A percentile compares a stretch with the other conserved stretches of the same genome.
Conservation (phyloP, 2,888 invertebrate species). For the Crossocerus cetratus region DNA sequence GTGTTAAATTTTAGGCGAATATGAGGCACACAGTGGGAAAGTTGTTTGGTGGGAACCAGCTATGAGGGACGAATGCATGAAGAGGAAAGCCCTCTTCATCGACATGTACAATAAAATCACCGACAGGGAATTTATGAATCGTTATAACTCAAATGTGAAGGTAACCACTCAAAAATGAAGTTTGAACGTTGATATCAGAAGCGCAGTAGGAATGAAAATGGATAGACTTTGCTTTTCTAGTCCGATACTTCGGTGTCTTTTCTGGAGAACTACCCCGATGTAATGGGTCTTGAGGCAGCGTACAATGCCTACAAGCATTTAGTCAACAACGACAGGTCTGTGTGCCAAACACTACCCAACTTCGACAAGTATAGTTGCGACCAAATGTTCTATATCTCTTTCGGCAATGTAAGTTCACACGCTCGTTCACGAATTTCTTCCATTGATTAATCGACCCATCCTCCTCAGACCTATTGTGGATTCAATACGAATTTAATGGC, state of each 20-base stretch:
- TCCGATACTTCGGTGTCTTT: background rate
- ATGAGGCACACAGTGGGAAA: too few species aligned
- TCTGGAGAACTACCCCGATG: background rate
- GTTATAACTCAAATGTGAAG: background rate
- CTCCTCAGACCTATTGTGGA: background rate
- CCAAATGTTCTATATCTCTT: slow-evolving; percentile 4
- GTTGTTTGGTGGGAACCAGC: background rate
- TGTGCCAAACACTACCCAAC: background rate
- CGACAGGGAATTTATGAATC: background rate
- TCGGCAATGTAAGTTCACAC: background rate
- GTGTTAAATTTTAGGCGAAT: too few species aligned
- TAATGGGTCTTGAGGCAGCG: background rate
- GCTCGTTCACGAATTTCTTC: background rate
- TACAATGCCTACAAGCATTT: background rate
- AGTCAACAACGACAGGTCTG: background rate
- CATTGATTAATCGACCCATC: background rate
- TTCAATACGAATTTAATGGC: too few species aligned
- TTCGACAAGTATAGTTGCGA: background rate
- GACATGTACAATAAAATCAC: background rate
- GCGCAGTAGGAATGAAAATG: background rate
- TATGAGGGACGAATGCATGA: background rate
- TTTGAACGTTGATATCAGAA: background rate
- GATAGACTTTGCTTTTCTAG: background rate
- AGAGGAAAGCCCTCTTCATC: background rate
- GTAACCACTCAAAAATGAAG: background rate